Base-by-base conservation (phyloP, 2,797 vertebrate genomes). In the Alosa sapidissima region DNA sequence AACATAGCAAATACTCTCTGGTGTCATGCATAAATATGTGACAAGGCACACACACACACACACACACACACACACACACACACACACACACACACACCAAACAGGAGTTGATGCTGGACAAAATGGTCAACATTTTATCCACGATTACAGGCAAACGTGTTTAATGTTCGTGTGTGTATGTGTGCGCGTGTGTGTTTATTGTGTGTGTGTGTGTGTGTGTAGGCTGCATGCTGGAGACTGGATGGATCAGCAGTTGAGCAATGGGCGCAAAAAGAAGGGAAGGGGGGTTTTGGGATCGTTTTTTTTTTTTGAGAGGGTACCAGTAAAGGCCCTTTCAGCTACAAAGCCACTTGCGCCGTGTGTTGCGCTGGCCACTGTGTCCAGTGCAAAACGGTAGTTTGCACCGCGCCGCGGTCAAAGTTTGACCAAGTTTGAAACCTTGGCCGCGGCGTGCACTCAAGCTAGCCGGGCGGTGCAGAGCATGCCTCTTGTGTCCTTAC, bases 321-420 rank as follows among this genome's bases (percentile, higher is more conserved):
- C 21, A 5, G 19, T 55, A 55, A 55, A 55, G 54, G 16, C 16
- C 16, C 54, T 55, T 55, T 55, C 54, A 55, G 54, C 5, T 55
- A 21, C 54, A 55, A 55, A 55, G 54, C 54, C 0, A 55, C 54
- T 55, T 55, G 19, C 1, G 41, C 41, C 28, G 28, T 41, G 41
- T 4, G 54, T 1, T 5, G 4, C 54, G 6, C 6, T 19, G 54
- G 19, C 16, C 54, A 55, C 8, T 3, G 51, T 10, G 11, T 51
- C 49, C 49, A 51, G 49, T 6, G 11, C 51, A 52, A 3, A 52
- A 13, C 11, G 21, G 21, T 21, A 21, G 4, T 19, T 19, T 84
- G 86, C 81, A 83, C 65, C 84, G 78, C 81, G 14, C 51, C 51
- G 14, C 49, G 7, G 49, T 52, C 41, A 41, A 41, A 41, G 41